Percentiles rank a stretch among this genome's conserved stretches.
phyloP scores from a whole-genome alignment of 2,888 invertebrate species.

The Protodeltote pygarga region DNA sequence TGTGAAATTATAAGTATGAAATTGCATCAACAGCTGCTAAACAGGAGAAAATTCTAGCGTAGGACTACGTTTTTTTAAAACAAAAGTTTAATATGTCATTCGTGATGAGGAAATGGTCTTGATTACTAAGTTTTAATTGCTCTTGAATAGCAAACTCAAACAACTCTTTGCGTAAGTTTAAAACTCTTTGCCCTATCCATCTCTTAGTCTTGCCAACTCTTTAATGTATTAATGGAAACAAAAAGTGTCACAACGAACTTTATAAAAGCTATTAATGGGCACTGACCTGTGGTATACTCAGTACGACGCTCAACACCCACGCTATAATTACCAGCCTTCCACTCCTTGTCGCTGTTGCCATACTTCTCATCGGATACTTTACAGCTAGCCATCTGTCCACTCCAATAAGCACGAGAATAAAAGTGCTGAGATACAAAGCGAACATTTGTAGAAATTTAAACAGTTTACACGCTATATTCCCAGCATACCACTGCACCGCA shows the following conservation, averaged over 20 bases:
- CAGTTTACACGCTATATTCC: constrained; percentile 91
- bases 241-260: constrained; percentile 8
- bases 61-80: too few relatives aligned
- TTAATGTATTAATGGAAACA: constrained; percentile 4
- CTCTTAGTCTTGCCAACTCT: too few relatives aligned
- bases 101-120: too few relatives aligned
- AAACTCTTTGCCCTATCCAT: constrained; percentile 2
- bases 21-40: too few relatives aligned
- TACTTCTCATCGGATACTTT: constrained; percentile 91
- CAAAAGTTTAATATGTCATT: too few relatives aligned
- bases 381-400: constrained; percentile 94
- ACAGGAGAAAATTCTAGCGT: too few relatives aligned
- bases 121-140: constrained; percentile 61
- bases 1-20: too few relatives aligned
- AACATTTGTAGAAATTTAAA: constrained; percentile 94
- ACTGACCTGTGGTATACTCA: constrained; percentile 94
- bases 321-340: constrained; percentile 89
- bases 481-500: constrained; percentile 93
- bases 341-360: constrained; percentile 90
- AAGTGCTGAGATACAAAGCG: constrained; percentile 93
- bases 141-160: constrained; percentile 25
- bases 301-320: constrained; percentile 91
- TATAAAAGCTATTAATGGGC: constrained; percentile 24
- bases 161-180: too few relatives aligned
- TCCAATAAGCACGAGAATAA: constrained; percentile 93